A percentile compares a stretch with the other conserved stretches of the same genome.
Conservation (phyloP, 2,797 vertebrate genomes). For the Eulemur coronatus region DNA sequence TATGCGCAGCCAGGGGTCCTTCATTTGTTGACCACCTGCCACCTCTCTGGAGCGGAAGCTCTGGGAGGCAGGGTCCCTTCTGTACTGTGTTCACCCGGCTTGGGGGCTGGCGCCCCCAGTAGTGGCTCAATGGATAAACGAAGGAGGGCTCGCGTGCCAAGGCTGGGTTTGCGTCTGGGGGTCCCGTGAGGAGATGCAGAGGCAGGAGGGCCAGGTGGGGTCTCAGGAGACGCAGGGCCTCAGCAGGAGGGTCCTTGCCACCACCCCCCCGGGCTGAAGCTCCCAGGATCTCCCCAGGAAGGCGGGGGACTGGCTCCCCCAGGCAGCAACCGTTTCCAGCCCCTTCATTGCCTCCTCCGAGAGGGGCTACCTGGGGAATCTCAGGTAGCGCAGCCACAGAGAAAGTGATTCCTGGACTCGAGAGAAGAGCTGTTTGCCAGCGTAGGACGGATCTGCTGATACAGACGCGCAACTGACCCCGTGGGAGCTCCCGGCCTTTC, state of each 20-base stretch:
- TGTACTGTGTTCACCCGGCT: rapidly evolving
- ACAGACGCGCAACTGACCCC: rapidly evolving
- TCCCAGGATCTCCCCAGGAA: neutral
- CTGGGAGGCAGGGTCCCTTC: neutral
- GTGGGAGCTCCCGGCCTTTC: neutral
- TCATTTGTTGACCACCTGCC: neutral
- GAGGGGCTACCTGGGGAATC: neutral
- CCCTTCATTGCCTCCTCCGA: rapidly evolving
- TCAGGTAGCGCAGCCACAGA: neutral
- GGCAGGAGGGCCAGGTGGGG: neutral
- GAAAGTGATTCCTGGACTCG: too few relatives aligned
- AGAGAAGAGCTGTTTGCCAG: neutral
- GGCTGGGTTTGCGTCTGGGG: neutral
- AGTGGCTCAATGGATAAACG: neutral
- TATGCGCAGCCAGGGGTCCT: neutral
- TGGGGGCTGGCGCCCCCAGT: rapidly evolving
- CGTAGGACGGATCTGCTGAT: neutral
- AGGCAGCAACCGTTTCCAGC: neutral
- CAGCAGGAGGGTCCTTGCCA: neutral
- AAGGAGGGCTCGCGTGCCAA: neutral
- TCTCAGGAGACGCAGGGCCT: neutral
- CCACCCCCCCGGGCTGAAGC: too few relatives aligned
- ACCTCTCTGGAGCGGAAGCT: neutral
- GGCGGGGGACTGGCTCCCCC: too few relatives aligned
- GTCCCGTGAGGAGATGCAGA: neutral